Evolutionary conservation across 2,888 invertebrate species (phyloP).

Genomic region (Scaptomyza reducta): DNA sequence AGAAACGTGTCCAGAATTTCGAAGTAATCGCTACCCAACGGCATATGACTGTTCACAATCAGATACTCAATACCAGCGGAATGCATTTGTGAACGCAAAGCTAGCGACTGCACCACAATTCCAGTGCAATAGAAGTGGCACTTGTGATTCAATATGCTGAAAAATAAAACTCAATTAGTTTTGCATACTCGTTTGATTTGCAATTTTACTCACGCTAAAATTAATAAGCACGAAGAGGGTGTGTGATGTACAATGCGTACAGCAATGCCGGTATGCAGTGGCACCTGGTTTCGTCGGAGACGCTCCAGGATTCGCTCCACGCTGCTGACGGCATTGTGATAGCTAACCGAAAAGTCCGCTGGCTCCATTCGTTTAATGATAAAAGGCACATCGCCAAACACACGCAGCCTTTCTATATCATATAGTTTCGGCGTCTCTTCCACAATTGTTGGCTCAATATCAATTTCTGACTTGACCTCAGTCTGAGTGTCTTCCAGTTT

Average conservation of each 20-base stretch:
- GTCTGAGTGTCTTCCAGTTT: not conserved
- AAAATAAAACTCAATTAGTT: conserved; percentile 16
- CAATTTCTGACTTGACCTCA: conserved; percentile 27
- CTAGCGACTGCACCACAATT: conserved; percentile 46
- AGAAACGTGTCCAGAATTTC: conserved; percentile 43
- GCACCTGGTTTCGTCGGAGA: conserved; percentile 43
- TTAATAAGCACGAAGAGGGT: conserved; percentile 61
- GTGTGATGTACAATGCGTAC: conserved; percentile 68
- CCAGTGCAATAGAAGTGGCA: conserved; percentile 71
- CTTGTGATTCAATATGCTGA: conserved; percentile 73
- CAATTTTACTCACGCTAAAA: conserved; percentile 64
- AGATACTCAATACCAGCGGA: conserved; percentile 62
- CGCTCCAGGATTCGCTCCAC: conserved; percentile 42
- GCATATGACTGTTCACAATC: conserved; percentile 54
- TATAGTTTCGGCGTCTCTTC: conserved; percentile 41
- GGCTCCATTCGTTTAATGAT: conserved; percentile 57
- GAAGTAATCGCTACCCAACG: conserved; percentile 41
- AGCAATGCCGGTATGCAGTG: conserved; percentile 61
- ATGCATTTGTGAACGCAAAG: conserved; percentile 34
- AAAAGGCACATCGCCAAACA: conserved; percentile 62
- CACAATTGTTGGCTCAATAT: conserved; percentile 20
- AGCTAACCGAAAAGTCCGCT: conserved; percentile 52
- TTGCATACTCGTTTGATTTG: not conserved
- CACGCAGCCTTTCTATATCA: conserved; percentile 43
- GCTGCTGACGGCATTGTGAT: conserved; percentile 48